Evolutionary conservation across 2,797 vertebrate genomes (phyloP), one percentile per base, ranked within the genome.

Genomic region (Melanotaenia pygmaea): DNA sequence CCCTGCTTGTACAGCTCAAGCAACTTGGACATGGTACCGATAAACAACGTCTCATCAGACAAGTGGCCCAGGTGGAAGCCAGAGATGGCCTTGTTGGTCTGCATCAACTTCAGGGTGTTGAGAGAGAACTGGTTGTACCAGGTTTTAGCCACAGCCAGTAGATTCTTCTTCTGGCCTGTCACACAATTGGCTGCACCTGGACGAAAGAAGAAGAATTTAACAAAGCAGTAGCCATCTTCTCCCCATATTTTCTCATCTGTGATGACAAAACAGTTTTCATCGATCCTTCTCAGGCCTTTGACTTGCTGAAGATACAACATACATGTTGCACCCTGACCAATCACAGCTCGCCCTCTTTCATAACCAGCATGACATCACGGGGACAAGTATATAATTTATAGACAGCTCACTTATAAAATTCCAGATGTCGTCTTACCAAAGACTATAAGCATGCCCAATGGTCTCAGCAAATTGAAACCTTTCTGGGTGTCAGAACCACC

Each of bases 101-200:
- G 94, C 59, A 98, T 94, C 77, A 98, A 94, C 81, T 96, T 96
- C 87, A 96, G 66, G 13, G 95, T 90, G 16, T 74, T 94, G 89
- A 98, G 95, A 0, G 93, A 96, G 83, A 98, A 95, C 93, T 98
- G 96, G 91, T 97, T 95, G 95, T 96, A 98, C 97, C 97, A 98
- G 5, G 93, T 95, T 90, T 96, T 97, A 0, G 96, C 96, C 86
- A 98, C 67, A 24, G 95, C 95, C 90, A 98, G 53, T 69, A 97
- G 89, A 92, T 95, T 98, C 91, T 91, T 96, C 91, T 94, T 98
- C 85, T 96, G 96, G 32, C 97, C 97, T 0, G 96, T 96, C 83
- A 98, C 63, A 81, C 95, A 57, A 69, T 97, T 98, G 63, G 97
- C 93, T 37, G 92, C 94, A 54, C 97, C 97, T 98, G 38, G 26